These are phyloP conservation scores for Bergia puertoricense DNA, from an alignment of 92 coral and sea anemone species.

Conservation along the genomic window DNA sequence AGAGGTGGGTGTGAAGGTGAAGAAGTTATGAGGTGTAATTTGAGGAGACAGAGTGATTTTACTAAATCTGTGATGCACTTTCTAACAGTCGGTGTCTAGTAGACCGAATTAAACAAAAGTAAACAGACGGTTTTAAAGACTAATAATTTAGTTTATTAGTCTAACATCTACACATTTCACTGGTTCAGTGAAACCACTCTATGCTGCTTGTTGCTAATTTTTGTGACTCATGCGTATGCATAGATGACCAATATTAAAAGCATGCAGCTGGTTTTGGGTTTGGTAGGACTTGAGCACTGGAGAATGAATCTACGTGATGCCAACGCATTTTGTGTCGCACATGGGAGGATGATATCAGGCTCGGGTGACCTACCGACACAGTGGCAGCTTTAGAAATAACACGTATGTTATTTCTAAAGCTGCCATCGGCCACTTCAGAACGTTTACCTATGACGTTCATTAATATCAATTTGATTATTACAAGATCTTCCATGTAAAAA, in stretches of 20 bases:
- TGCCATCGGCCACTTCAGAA: too few species aligned
- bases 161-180: too few species aligned
- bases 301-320: constrained; percentile 32
- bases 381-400: not conserved
- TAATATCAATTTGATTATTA: too few species aligned
- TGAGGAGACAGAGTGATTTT: not conserved
- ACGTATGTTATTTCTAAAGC: too few species aligned
- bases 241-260: not conserved
- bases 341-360: constrained; percentile 38
- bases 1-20: not conserved
- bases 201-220: not conserved
- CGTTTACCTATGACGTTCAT: too few species aligned
- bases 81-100: too few species aligned
- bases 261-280: not conserved
- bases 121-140: too few species aligned
- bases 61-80: too few species aligned
- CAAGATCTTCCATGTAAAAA: too few species aligned
- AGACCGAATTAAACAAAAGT: too few species aligned
- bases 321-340: constrained; percentile 5
- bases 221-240: not conserved
- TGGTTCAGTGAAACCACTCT: too few species aligned
- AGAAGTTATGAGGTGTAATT: not conserved
- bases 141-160: too few species aligned
- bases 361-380: not conserved
- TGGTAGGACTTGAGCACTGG: constrained; percentile 10